These are phyloP conservation scores for Mystacornis crossleyi DNA, from an alignment of 2,113 vertebrate species.

Conservation along the genomic window DNA sequence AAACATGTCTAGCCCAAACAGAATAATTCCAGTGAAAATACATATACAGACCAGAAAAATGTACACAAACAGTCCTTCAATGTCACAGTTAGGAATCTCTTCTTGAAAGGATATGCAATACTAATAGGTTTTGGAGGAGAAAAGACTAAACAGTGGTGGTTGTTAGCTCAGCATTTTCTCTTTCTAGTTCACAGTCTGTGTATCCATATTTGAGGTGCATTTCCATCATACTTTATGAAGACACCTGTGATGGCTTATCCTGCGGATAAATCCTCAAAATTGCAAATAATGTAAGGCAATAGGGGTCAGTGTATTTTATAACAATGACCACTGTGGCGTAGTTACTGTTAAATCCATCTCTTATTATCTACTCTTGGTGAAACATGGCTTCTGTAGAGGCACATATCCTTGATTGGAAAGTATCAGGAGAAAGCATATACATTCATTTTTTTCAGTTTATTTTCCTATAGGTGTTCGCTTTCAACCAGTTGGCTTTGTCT, in stretches of 20 bases:
- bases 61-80: neutral
- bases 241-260: neutral
- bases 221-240: neutral
- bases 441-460: neutral
- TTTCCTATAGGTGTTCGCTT: neutral
- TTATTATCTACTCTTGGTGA: neutral
- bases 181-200: neutral
- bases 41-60: neutral
- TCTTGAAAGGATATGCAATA: neutral
- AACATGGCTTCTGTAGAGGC: neutral
- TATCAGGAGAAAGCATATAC: neutral
- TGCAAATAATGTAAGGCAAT: neutral
- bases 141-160: too few species aligned
- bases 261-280: neutral
- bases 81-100: neutral
- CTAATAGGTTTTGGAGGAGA: accelerated
- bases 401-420: neutral
- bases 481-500: neutral
- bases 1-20: neutral
- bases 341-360: neutral
- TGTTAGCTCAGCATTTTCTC: neutral
- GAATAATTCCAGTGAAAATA: neutral
- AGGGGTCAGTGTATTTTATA: neutral
- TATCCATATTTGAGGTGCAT: neutral
- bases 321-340: neutral